Percentiles rank a stretch among this genome's conserved stretches.
Conservation (phyloP, 2,113 vertebrate species). For the Gambusia holbrooki region DNA sequence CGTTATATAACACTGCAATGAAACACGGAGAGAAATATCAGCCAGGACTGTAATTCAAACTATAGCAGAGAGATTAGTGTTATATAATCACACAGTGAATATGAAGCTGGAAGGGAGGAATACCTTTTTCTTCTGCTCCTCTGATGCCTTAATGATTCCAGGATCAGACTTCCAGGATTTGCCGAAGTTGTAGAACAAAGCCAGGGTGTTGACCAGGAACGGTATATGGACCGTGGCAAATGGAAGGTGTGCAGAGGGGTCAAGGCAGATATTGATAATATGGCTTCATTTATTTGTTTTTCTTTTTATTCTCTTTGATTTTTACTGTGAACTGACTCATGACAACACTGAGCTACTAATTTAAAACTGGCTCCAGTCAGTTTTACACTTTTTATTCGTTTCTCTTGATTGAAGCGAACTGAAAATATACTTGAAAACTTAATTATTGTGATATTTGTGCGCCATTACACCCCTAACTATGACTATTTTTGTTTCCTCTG, state of each 20-base stretch:
- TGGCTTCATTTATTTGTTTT: no score
- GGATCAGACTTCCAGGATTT: constrained; percentile 99
- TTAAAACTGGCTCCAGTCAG: no score
- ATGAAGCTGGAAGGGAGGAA: background rate
- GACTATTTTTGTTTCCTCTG: no score
- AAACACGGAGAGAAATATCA: background rate
- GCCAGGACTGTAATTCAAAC: background rate
- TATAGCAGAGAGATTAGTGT: background rate
- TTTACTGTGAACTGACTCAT: background rate
- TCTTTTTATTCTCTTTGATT: no score
- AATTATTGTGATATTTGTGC: no score
- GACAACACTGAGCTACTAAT: background rate
- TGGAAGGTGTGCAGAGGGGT: constrained; percentile 89
- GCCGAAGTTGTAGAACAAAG: constrained; percentile 98
- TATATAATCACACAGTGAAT: background rate
- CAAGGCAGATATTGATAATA: constrained; percentile 79
- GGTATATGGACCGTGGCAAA: constrained; percentile 94
- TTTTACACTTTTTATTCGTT: no score
- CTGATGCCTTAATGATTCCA: constrained; percentile 97
- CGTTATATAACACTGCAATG: background rate
- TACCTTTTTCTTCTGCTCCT: constrained; percentile 99
- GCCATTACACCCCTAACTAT: no score
- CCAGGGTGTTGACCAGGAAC: constrained; percentile 93
- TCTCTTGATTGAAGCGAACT: no score
- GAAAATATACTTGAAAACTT: no score